Conservation (phyloP, 2,888 invertebrate species). For the Cetonia aurata region DNA sequence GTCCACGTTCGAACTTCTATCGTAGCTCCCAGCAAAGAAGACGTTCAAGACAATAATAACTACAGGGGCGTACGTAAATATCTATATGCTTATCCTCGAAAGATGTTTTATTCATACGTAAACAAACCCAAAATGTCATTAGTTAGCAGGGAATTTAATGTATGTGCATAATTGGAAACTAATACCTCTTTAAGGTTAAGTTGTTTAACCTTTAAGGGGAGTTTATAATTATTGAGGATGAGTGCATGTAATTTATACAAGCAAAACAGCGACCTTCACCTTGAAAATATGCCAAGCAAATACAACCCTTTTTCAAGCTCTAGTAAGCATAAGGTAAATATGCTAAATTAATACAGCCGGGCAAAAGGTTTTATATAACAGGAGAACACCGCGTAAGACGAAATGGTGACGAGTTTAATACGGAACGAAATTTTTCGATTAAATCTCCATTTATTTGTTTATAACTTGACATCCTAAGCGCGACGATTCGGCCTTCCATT, state of each 20-base stretch:
- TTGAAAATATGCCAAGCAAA: neutral
- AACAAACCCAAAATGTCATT: neutral
- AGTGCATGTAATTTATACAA: neutral
- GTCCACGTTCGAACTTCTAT: neutral
- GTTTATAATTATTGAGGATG: too few species aligned
- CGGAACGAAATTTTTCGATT: too few species aligned
- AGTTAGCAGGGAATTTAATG: neutral
- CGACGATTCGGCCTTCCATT: too few species aligned
- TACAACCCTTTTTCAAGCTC: too few species aligned
- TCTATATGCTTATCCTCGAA: neutral
- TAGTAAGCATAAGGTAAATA: too few species aligned
- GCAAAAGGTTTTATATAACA: too few species aligned
- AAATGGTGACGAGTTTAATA: too few species aligned
- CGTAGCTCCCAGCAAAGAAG: neutral
- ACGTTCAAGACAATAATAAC: slow-evolving; percentile 6
- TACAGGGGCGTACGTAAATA: neutral
- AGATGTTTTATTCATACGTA: slow-evolving; percentile 6
- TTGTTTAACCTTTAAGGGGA: neutral
- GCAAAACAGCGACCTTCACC: neutral
- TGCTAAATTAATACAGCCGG: too few species aligned
- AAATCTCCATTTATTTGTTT: too few species aligned
- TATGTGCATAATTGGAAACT: slow-evolving; percentile 10
- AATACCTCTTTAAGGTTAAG: neutral
- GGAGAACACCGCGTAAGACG: too few species aligned
- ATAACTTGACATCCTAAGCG: too few species aligned